Conservation (phyloP, 2,888 invertebrate species). For the Cosmia pyralina region DNA sequence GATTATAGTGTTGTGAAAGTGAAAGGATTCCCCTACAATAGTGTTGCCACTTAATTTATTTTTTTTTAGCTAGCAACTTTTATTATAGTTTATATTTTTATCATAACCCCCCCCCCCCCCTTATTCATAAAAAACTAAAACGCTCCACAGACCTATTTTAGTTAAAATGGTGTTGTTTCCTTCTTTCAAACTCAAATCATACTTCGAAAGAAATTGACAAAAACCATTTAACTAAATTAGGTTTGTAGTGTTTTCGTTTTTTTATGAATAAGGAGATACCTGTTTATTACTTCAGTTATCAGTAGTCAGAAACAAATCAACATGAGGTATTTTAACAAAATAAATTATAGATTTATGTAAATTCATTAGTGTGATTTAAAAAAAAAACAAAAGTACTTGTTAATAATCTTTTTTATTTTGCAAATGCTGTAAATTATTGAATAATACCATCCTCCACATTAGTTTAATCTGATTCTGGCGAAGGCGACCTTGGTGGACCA, state of each 20-base stretch:
- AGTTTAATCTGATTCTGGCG: not conserved
- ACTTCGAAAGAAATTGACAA: too few species aligned
- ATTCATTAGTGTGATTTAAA: not conserved
- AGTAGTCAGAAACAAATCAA: not conserved
- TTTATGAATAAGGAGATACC: too few species aligned
- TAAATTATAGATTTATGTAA: too few species aligned
- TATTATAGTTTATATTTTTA: not conserved
- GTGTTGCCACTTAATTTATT: slow-evolving; percentile 26
- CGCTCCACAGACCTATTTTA: too few species aligned
- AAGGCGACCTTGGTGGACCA: not conserved
- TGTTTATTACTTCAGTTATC: not conserved
- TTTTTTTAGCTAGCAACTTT: not conserved
- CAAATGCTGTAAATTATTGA: not conserved
- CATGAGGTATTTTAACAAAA: not conserved
- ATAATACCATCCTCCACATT: not conserved
- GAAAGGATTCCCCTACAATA: slow-evolving; percentile 37
- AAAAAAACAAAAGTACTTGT: not conserved
- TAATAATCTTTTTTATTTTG: not conserved
- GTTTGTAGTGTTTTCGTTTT: too few species aligned
- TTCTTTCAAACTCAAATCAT: too few species aligned
- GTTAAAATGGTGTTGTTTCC: too few species aligned
- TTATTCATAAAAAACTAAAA: too few species aligned
- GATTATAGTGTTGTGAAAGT: slow-evolving; percentile 30
- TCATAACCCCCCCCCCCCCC: too few species aligned
- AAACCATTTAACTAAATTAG: too few species aligned